Evolutionary conservation across 1,140 invertebrate species (phyloP).

Genomic region (Psilanteris sp.): DNA sequence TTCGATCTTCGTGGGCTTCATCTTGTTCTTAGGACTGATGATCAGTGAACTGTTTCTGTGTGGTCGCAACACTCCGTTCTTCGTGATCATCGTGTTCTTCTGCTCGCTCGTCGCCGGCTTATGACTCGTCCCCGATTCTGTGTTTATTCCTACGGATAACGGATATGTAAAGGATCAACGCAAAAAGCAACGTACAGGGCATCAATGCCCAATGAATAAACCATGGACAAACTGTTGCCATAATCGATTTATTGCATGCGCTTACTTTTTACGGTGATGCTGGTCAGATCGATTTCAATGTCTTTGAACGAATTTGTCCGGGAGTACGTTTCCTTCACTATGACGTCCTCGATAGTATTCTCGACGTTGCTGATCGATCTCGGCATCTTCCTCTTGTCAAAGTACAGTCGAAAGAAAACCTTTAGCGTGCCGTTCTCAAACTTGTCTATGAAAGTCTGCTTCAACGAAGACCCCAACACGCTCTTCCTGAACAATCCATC

Average conservation of each 20-base stretch:
- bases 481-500: constrained; percentile 78
- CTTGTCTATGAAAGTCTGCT: constrained; percentile 83
- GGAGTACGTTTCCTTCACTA: constrained; percentile 84
- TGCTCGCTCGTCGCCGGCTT: constrained; percentile 68
- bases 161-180: not conserved
- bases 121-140: constrained; percentile 64
- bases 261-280: constrained; percentile 84
- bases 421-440: constrained; percentile 86
- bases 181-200: not conserved
- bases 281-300: constrained; percentile 84
- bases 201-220: not conserved
- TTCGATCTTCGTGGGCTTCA: constrained; percentile 75
- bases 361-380: constrained; percentile 84
- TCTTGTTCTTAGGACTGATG: constrained; percentile 76
- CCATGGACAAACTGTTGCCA: constrained; percentile 6
- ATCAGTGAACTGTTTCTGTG: constrained; percentile 74
- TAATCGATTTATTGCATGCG: constrained; percentile 6
- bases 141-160: constrained; percentile 67
- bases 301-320: constrained; percentile 84
- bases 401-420: constrained; percentile 86
- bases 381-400: constrained; percentile 88
- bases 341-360: constrained; percentile 84
- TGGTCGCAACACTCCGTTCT: constrained; percentile 74
- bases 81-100: constrained; percentile 77
- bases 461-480: constrained; percentile 82